phyloP scores from a whole-genome alignment of 1,140 invertebrate genomes.

The Lanistes nyassanus region DNA sequence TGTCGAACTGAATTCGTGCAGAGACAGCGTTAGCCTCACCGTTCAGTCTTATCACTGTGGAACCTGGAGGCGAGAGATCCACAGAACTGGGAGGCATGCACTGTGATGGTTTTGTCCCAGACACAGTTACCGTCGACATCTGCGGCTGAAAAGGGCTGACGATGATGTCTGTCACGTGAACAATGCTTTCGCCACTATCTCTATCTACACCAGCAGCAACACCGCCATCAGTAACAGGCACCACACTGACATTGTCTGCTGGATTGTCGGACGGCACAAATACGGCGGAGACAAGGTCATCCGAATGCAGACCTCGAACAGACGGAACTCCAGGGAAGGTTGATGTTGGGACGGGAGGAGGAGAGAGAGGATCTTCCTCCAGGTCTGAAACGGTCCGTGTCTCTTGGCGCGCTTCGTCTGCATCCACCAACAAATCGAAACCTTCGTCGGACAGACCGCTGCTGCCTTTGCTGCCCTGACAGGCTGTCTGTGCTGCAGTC shows the following conservation, averaged over 20 bases:
- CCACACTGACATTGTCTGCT: slow-evolving; percentile 8
- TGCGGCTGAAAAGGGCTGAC: slow-evolving; percentile 4
- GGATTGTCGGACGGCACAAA: slow-evolving; percentile 9
- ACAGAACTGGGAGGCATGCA: not conserved
- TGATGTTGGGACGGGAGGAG: not conserved
- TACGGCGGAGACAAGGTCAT: not conserved
- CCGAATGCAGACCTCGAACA: not conserved
- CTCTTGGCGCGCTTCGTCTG: not conserved
- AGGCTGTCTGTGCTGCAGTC: not conserved
- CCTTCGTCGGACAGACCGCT: not conserved
- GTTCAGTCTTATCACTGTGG: slow-evolving; percentile 5
- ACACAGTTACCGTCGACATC: not conserved
- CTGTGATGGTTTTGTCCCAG: not conserved
- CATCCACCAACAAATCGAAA: slow-evolving; percentile 9
- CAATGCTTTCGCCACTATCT: not conserved
- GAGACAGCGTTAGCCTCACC: not conserved
- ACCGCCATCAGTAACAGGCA: not conserved
- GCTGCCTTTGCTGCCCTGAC: not conserved
- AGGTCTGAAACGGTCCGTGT: not conserved
- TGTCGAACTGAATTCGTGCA: slow-evolving; percentile 19
- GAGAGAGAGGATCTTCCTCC: not conserved
- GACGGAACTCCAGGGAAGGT: not conserved
- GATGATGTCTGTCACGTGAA: slow-evolving; percentile 18
- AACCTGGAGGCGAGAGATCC: not conserved
- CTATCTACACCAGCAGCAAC: not conserved